Conservation (phyloP, 2,113 vertebrate genomes). For the Bubalus kerabau region DNA sequence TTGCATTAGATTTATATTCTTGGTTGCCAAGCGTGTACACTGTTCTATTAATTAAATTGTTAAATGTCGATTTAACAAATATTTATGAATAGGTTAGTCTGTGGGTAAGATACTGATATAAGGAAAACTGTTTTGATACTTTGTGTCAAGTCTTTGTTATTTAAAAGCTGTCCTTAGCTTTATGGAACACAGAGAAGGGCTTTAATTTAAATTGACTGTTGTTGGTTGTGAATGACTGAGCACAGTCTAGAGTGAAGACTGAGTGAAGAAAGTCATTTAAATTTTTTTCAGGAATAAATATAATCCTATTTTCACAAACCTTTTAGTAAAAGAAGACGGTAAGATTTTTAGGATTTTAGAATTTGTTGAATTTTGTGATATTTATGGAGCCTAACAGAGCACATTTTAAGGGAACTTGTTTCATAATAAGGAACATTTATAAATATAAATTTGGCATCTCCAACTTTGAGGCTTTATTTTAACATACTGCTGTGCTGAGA, state of each 20-base stretch:
- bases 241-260: slow-evolving; percentile 20
- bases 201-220: slow-evolving; percentile 52
- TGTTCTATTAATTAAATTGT: slow-evolving; percentile 6
- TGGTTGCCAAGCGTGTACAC: not conserved
- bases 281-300: slow-evolving; percentile 60
- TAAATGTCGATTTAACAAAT: not conserved
- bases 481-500: slow-evolving; percentile 62
- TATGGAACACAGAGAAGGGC: slow-evolving; percentile 32
- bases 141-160: slow-evolving; percentile 43
- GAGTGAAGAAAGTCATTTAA: slow-evolving; percentile 46
- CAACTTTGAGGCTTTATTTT: slow-evolving; percentile 70
- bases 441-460: slow-evolving; percentile 52
- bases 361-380: slow-evolving; percentile 60
- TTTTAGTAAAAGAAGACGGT: slow-evolving; percentile 25
- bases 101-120: not conserved
- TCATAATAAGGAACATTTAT: slow-evolving; percentile 67
- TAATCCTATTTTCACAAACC: slow-evolving; percentile 34
- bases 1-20: not conserved
- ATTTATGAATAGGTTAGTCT: not conserved
- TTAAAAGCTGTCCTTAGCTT: slow-evolving; percentile 51
- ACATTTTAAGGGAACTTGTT: slow-evolving; percentile 62
- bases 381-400: slow-evolving; percentile 51
- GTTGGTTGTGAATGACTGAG: slow-evolving; percentile 46
- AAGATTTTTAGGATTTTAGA: slow-evolving; percentile 59
- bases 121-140: slow-evolving; percentile 9